phyloP scores from a whole-genome alignment of 2,888 invertebrate genomes.

The Nephrotoma appendiculata region DNA sequence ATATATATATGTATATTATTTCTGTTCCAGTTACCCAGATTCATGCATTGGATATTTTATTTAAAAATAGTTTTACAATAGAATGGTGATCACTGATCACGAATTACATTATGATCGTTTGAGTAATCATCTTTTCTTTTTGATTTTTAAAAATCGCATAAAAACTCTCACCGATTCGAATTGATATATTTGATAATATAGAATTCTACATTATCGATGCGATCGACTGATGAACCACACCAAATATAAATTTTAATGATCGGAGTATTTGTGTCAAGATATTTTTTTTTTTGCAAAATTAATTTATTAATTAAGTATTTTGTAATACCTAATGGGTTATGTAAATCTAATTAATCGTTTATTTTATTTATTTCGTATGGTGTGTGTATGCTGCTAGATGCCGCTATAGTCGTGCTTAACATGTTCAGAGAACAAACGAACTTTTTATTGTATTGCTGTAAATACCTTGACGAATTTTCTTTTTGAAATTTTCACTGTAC shows the following conservation, averaged over 20 bases:
- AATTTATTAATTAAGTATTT: neutral
- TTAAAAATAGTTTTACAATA: neutral
- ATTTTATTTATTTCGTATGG: neutral
- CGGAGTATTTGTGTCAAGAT: neutral
- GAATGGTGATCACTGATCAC: neutral
- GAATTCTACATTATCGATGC: neutral
- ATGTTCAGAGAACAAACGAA: neutral
- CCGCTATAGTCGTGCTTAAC: too few species aligned
- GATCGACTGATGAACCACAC: neutral
- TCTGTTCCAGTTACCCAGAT: slow-evolving; percentile 2
- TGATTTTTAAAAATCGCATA: neutral
- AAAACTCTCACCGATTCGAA: neutral
- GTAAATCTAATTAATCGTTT: neutral
- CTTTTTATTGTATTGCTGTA: neutral
- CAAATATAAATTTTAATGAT: neutral
- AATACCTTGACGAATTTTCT: neutral
- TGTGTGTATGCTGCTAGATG: neutral
- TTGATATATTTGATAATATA: neutral
- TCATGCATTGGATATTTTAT: neutral
- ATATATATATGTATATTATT: neutral
- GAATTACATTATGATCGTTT: neutral
- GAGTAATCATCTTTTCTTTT: neutral
- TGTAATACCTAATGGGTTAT: neutral
- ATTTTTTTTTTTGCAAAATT: neutral
- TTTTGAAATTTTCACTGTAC: neutral